These are phyloP conservation scores for Strix aluco DNA, from an alignment of 2,113 vertebrate species.

Conservation along the genomic window DNA sequence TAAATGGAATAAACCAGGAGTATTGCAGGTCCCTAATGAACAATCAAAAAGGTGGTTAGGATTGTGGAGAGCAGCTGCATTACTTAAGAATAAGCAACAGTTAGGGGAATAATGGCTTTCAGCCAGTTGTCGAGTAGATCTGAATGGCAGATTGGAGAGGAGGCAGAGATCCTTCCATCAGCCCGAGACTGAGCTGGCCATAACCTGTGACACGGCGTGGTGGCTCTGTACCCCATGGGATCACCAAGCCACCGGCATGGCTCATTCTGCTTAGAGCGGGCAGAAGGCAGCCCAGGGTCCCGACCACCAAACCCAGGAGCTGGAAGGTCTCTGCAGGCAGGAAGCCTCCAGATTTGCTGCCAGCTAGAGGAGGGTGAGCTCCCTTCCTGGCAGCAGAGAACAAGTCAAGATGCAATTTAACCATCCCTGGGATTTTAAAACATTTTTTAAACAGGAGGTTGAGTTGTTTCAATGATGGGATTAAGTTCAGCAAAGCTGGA, in stretches of 20 bases:
- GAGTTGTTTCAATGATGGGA: not conserved
- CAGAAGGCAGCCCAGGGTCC: not conserved
- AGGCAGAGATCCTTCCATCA: not conserved
- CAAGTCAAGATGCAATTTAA: not conserved
- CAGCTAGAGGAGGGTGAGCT: not conserved
- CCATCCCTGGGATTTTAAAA: not conserved
- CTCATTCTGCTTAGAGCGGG: not conserved
- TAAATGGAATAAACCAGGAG: slow-evolving; percentile 28
- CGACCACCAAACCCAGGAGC: not conserved
- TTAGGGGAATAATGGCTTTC: slow-evolving; percentile 13
- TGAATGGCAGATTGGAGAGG: not conserved
- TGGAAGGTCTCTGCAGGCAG: not conserved
- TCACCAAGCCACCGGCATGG: not conserved
- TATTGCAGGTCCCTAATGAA: slow-evolving; percentile 45
- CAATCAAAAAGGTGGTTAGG: slow-evolving; percentile 28
- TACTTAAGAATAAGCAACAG: slow-evolving; percentile 47
- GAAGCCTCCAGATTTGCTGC: not conserved
- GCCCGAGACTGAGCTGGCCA: not conserved
- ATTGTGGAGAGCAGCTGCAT: slow-evolving; percentile 22
- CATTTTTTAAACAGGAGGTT: not conserved
- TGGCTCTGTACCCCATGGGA: not conserved
- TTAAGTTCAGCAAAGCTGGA: not conserved
- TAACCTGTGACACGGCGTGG: accelerated
- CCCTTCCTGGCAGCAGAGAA: not conserved
- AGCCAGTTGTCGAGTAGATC: not conserved